Percentiles rank a stretch among this genome's conserved stretches.
Conservation (phyloP, 2,797 vertebrate genomes). For the Sylvia borin region DNA sequence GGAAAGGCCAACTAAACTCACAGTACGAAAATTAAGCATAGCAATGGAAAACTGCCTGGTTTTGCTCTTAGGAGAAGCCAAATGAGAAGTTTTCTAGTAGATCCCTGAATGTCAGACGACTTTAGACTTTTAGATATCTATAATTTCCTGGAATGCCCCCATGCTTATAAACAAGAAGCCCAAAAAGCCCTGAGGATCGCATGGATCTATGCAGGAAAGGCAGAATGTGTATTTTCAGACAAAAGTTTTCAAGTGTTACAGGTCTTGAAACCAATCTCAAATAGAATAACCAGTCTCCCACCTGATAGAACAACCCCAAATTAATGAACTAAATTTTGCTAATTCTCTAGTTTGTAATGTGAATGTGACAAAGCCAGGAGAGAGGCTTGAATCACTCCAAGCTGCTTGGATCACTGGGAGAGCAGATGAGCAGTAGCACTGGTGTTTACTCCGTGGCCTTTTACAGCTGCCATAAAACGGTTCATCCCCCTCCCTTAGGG, state of each 20-base stretch:
- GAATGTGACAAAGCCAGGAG: not conserved
- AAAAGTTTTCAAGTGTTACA: not conserved
- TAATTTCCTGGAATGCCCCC: not conserved
- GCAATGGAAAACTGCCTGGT: not conserved
- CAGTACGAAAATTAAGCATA: not conserved
- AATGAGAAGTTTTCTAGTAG: not conserved
- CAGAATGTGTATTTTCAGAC: not conserved
- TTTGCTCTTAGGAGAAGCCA: not conserved
- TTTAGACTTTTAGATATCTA: not conserved
- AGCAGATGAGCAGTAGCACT: not conserved
- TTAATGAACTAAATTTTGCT: not conserved
- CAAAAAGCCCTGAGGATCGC: not conserved
- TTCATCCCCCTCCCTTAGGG: not conserved
- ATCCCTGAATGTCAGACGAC: not conserved
- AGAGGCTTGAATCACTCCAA: not conserved
- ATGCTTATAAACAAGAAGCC: not conserved
- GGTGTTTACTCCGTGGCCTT: not conserved
- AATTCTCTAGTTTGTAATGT: not conserved
- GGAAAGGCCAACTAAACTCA: not conserved
- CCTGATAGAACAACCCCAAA: not conserved
- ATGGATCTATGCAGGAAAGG: not conserved
- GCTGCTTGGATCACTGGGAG: not conserved
- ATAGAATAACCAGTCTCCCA: not conserved
- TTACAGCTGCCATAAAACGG: slow-evolving; percentile 32
- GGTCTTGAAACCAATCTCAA: not conserved